These are phyloP conservation scores for Bradynema listronoti DNA, from an alignment of 1,140 invertebrate species.

Conservation along the genomic window DNA sequence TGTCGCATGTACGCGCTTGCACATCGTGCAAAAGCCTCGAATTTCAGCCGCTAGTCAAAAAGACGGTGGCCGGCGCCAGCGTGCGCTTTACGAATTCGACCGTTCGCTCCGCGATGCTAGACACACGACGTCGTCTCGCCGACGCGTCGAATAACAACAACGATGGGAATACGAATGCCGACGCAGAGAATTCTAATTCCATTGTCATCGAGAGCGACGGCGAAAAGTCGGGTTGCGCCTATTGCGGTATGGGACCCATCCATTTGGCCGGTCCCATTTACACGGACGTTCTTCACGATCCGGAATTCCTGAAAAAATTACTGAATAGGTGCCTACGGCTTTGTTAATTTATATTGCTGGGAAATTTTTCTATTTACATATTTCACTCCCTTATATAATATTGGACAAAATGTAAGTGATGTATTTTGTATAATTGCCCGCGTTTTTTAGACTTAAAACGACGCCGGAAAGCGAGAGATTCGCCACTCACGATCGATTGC, in stretches of 20 bases:
- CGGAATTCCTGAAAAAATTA: slow-evolving; percentile 67
- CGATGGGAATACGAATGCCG: neutral
- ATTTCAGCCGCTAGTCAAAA: slow-evolving; percentile 41
- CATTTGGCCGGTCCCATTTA: slow-evolving; percentile 88
- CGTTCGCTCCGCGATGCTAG: slow-evolving; percentile 17
- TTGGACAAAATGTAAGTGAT: neutral
- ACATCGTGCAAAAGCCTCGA: slow-evolving; percentile 44
- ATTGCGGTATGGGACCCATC: slow-evolving; percentile 40
- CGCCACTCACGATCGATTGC: slow-evolving; percentile 69
- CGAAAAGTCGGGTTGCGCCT: slow-evolving; percentile 34
- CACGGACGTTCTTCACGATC: slow-evolving; percentile 75
- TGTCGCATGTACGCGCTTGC: slow-evolving; percentile 48
- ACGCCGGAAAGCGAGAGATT: slow-evolving; percentile 31
- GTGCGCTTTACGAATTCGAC: slow-evolving; percentile 25
- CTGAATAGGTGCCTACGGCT: neutral
- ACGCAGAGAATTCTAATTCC: no score
- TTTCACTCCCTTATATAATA: no score
- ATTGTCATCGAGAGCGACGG: slow-evolving; percentile 1
- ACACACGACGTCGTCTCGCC: slow-evolving; percentile 1
- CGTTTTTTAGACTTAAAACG: slow-evolving; percentile 59
- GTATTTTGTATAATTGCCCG: neutral
- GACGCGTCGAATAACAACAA: slow-evolving; percentile 1
- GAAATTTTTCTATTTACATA: no score
- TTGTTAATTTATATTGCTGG: neutral
- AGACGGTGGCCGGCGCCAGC: slow-evolving; percentile 24